Conservation (phyloP, 1,140 invertebrate species). For the Phortica variegata region DNA sequence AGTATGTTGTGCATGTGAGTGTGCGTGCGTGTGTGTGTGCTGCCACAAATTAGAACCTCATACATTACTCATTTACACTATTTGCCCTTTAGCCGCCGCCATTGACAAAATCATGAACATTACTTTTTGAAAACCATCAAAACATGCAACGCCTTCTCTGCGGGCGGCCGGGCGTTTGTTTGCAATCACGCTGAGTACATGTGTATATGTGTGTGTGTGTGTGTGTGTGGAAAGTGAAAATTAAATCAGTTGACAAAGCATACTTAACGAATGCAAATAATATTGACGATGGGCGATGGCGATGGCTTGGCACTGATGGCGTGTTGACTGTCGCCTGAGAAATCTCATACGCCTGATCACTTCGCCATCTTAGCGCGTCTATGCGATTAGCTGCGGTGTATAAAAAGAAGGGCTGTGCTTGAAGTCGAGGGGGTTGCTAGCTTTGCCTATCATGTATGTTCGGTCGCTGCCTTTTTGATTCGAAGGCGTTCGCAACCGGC, state of each 20-base stretch:
- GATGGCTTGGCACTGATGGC: not conserved
- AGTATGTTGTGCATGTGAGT: too few relatives aligned
- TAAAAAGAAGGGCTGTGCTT: not conserved
- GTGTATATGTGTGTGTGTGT: too few relatives aligned
- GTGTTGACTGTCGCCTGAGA: too few relatives aligned
- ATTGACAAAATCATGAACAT: conserved; percentile 22
- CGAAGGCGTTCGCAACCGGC: conserved; percentile 53
- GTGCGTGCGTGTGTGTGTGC: conserved; percentile 33
- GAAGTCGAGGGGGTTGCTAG: not conserved
- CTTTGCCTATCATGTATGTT: conserved; percentile 6
- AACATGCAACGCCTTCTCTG: conserved; percentile 45
- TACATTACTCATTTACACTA: conserved; percentile 34
- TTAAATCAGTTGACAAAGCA: conserved; percentile 52
- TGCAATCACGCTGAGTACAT: not conserved
- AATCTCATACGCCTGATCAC: conserved; percentile 2
- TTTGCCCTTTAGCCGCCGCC: conserved; percentile 45
- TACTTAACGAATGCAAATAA: conserved; percentile 22
- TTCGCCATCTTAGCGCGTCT: conserved; percentile 7
- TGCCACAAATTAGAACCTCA: conserved; percentile 17
- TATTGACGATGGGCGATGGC: conserved; percentile 19
- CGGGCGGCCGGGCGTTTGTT: conserved; percentile 20
- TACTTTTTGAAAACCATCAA: conserved; percentile 31
- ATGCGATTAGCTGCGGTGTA: not conserved
- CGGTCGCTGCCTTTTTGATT: conserved; percentile 51
- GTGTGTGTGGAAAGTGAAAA: conserved; percentile 35